phyloP scores from a whole-genome alignment of 2,113 vertebrate genomes.

The Microcebus griseorufus region DNA sequence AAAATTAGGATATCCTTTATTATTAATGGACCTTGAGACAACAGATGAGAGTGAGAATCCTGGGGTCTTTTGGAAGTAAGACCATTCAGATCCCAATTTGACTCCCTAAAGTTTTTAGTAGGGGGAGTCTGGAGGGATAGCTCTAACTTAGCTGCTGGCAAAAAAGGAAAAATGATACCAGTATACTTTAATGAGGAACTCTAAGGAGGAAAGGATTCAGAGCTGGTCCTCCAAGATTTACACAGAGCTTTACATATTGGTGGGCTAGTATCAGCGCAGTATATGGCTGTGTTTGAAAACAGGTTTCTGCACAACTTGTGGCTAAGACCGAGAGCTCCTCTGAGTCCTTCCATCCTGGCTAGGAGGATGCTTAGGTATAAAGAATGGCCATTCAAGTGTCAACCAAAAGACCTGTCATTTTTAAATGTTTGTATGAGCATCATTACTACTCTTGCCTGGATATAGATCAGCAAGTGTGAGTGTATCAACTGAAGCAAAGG shows the following conservation, averaged over 20 bases:
- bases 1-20: background rate
- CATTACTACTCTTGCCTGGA: background rate
- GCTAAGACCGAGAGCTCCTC: background rate
- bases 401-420: background rate
- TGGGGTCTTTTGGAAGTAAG: background rate
- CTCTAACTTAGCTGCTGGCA: background rate
- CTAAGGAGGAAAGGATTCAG: background rate
- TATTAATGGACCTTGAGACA: background rate
- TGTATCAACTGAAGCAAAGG: background rate
- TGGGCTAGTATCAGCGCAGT: background rate
- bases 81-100: background rate
- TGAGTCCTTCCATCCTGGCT: background rate
- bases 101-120: background rate
- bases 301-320: background rate
- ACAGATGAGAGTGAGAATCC: background rate
- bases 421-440: background rate
- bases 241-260: background rate
- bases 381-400: background rate
- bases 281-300: background rate
- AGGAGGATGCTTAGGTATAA: background rate
- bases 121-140: background rate
- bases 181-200: background rate
- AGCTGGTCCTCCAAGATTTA: background rate
- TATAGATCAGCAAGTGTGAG: background rate
- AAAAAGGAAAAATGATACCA: background rate